Conservation (phyloP, 2,888 invertebrate species). For the Homarus gammarus region DNA sequence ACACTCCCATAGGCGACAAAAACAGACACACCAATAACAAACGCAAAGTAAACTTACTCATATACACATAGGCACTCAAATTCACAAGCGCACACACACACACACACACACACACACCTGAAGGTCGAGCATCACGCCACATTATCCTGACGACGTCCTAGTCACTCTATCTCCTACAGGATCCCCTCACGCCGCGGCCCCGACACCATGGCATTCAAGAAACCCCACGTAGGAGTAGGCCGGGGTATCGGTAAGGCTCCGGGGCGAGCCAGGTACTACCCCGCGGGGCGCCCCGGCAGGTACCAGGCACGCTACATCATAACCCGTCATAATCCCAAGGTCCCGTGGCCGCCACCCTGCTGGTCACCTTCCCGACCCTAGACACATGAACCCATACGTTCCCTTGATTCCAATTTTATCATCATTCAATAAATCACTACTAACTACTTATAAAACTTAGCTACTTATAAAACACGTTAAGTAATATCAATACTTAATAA, state of each 20-base stretch:
- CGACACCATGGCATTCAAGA: background rate
- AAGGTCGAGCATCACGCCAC: background rate
- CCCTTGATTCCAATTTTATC: too few relatives aligned
- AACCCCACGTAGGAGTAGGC: conserved; percentile 15
- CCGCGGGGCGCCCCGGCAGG: conserved; percentile 50
- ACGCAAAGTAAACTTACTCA: too few relatives aligned
- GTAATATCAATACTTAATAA: too few relatives aligned
- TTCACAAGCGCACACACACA: background rate
- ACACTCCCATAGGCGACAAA: too few relatives aligned
- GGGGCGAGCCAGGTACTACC: conserved; percentile 52
- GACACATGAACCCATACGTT: too few relatives aligned
- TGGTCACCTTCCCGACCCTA: conserved; percentile 38
- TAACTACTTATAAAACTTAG: too few relatives aligned
- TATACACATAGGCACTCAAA: background rate
- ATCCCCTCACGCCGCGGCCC: background rate
- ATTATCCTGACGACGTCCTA: background rate
- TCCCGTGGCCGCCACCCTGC: conserved; percentile 44
- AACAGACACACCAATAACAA: too few relatives aligned
- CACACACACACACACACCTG: background rate
- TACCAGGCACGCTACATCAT: conserved; percentile 58
- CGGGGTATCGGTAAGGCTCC: background rate
- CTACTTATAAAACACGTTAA: too few relatives aligned
- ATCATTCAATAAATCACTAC: background rate
- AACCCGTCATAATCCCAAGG: conserved; percentile 64
- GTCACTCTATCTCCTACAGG: too few relatives aligned